A percentile compares a stretch with the other conserved stretches of the same genome.
Conservation (phyloP, 2,888 invertebrate genomes). For the Dolomedes plantarius region DNA sequence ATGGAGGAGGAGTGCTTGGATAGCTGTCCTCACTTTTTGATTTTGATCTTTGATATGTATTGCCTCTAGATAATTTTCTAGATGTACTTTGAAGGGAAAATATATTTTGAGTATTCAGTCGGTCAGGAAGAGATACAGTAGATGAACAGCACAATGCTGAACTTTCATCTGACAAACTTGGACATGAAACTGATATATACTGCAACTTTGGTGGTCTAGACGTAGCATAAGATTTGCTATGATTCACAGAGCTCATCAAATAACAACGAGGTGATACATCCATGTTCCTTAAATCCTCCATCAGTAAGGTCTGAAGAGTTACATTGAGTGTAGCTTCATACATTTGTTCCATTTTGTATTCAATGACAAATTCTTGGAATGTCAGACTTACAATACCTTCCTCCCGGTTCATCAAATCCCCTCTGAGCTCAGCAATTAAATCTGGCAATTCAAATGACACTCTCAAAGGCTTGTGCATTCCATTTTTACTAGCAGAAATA, state of each 20-base stretch:
- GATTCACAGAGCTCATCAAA: constrained; percentile 82
- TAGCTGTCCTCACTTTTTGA: constrained; percentile 73
- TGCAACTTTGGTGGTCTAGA: constrained; percentile 74
- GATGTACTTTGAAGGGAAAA: constrained; percentile 74
- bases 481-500: background rate
- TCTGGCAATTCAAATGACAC: constrained; percentile 70
- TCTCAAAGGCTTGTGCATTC: constrained; percentile 26
- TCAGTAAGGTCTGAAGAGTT: constrained; percentile 88
- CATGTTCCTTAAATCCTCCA: constrained; percentile 87
- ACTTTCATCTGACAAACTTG: constrained; percentile 81
- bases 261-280: constrained; percentile 87
- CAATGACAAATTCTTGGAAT: constrained; percentile 87
- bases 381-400: constrained; percentile 86
- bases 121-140: constrained; percentile 80
- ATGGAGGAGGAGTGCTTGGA: constrained; percentile 83
- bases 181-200: constrained; percentile 88
- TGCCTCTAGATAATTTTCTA: constrained; percentile 19
- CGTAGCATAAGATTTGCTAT: constrained; percentile 4
- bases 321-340: constrained; percentile 87
- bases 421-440: constrained; percentile 75
- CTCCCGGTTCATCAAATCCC: constrained; percentile 76
- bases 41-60: constrained; percentile 14
- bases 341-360: constrained; percentile 83
- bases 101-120: constrained; percentile 80
- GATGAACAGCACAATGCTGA: constrained; percentile 75